Base-by-base conservation (phyloP, 2,113 vertebrate genomes). In the Hystrix cristata region DNA sequence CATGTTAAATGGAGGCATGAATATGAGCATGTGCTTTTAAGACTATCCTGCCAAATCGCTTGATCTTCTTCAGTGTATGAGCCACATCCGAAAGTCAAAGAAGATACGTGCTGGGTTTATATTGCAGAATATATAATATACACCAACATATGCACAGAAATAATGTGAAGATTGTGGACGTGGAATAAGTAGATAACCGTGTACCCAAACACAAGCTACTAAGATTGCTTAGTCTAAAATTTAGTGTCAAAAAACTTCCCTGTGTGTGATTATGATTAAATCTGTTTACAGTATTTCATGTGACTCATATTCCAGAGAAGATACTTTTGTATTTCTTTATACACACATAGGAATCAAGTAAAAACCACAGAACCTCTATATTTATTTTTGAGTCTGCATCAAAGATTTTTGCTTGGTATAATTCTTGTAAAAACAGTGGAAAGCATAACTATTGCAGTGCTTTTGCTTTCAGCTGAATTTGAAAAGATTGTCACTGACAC, bases 381-480 rank as follows among this genome's bases (percentile, higher is more conserved):
- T 98, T 98, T 98, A 95, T 98, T 97, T 98, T 98, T 98, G 97
- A 97, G 84, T 97, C 95, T 97, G 93, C 95, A 98, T 98, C 98
- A 98, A 98, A 98, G 90, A 0, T 53, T 98, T 98, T 98, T 91
- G 88, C 92, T 98, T 98, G 96, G 89, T 98, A 98, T 95, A 97
- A 95, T 38, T 97, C 65, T 98, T 97, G 74, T 67, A 96, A 90
- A 51, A 59, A 31, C 53, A 4, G 13, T n/a, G 81, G n/a, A 96
- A 97, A 97, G 95, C 94, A 65, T 97, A 98, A 92, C 81, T 95
- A 80, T 96, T 97, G 98, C 80, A 97, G 84, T 94, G 91, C 64
- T 89, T 97, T 98, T 96, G 67, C 96, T 97, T 98, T 95, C 94
- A 91, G 25, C 9, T 97, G 31, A 64, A 95, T 98, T 98, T 98